Conservation (phyloP, 1,140 invertebrate genomes). For the Homalodisca vitripennis region DNA sequence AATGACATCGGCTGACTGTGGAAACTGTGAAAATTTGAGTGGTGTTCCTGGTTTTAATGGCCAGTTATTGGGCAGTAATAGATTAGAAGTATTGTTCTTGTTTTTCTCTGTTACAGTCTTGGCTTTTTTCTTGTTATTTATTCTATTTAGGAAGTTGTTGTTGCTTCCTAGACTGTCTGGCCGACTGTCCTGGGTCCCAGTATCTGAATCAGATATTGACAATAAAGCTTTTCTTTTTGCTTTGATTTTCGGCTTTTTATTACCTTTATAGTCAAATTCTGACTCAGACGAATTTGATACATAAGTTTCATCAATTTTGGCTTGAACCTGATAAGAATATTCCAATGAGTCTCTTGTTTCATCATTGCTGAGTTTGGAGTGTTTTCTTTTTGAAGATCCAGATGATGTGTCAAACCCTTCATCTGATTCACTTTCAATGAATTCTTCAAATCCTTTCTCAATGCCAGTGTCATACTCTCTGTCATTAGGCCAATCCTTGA, state of each 20-base stretch:
- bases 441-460: constrained; percentile 57
- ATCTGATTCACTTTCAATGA: background rate
- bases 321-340: background rate
- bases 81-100: too few relatives aligned
- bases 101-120: too few relatives aligned
- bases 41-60: too few relatives aligned
- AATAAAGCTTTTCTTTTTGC: background rate
- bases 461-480: constrained; percentile 51
- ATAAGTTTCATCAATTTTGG: background rate
- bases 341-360: background rate
- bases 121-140: too few relatives aligned
- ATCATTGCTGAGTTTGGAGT: constrained; percentile 5
- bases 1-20: background rate
- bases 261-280: background rate
- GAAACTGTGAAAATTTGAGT: background rate
- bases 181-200: constrained; percentile 52
- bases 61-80: too few relatives aligned
- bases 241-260: background rate
- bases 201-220: constrained; percentile 51
- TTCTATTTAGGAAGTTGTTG: too few relatives aligned
- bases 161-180: constrained; percentile 50
- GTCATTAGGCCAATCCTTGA: constrained; percentile 57
- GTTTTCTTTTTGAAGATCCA: constrained; percentile 6
- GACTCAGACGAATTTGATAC: background rate
- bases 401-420: background rate